Base-by-base conservation (phyloP, 2,888 invertebrate genomes). In the Adelphocoris suturalis region DNA sequence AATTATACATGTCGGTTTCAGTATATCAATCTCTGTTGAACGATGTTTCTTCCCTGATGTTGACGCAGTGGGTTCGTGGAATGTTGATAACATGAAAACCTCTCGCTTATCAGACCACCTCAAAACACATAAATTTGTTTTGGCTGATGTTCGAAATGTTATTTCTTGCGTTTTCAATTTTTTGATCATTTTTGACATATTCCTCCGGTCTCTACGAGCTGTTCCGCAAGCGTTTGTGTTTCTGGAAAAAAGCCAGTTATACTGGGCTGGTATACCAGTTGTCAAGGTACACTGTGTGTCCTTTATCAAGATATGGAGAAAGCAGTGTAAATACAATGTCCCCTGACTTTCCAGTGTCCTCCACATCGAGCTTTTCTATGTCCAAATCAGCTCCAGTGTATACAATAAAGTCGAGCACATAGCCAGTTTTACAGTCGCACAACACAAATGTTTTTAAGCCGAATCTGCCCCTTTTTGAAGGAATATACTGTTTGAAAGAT, bases 71-170 rank as follows among this genome's bases (percentile, higher is more conserved):
- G 85, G 87, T 85, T 89, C 82, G 90, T 92, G 91, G n/a, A 91
- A 88, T 27, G 91, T 92, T 76, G 92, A 91, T 23, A 92, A 90
- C 91, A 92, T 92, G 76, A 89, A 68, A 11, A 93, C 92, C 52
- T 92, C 92, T 82, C 92, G 81, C 87, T 92, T 92, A 82, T 93
- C 92, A 55, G 90, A 86, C 92, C 93, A 93, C 91, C 93, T 93
- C 55, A 92, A 80, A 9, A 91, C 92, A n/a, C 92, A 27, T 16
- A 57, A 16, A 19, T 92, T 55, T 90, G 48, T 55, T 14, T 80
- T 86, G 23, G 47, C 14, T 19, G 57, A 28, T n/a, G n/a, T n/a
- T 3, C 55, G 28, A 85, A 52, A 76, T 52, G 27, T 52, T n/a
- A 80, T 87, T 57, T 90, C 89, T 46, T 88, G 89, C 82, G 85